Conservation (phyloP, 2,888 invertebrate genomes). For the Hemistola chrysoprasaria region DNA sequence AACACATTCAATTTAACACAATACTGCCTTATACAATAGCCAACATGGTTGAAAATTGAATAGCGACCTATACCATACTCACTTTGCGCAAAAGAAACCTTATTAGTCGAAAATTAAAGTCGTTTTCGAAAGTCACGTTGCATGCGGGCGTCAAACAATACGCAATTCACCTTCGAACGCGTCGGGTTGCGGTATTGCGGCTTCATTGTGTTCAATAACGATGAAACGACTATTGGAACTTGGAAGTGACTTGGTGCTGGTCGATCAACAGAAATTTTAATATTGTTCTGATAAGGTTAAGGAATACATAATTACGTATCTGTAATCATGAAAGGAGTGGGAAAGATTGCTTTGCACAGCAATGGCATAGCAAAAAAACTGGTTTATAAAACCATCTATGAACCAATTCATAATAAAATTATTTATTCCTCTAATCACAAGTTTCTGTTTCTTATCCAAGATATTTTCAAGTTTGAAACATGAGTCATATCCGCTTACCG, state of each 20-base stretch:
- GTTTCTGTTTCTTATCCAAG: background rate
- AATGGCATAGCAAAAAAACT: no score
- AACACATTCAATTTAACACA: slow-evolving; percentile 23
- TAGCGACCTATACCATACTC: slow-evolving; percentile 24
- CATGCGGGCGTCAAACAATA: slow-evolving; percentile 78
- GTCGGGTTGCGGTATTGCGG: slow-evolving; percentile 81
- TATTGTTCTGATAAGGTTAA: slow-evolving; percentile 46
- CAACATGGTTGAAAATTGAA: slow-evolving; percentile 41
- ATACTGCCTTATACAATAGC: slow-evolving; percentile 32
- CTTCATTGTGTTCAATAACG: slow-evolving; percentile 80
- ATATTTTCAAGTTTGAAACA: slow-evolving; percentile 2
- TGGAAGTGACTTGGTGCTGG: slow-evolving; percentile 64
- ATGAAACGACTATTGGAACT: slow-evolving; percentile 69
- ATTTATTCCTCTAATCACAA: background rate
- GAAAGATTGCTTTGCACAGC: no score
- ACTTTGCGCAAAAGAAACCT: slow-evolving; percentile 69
- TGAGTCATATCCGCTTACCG: slow-evolving; percentile 19
- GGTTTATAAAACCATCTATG: no score
- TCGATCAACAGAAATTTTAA: slow-evolving; percentile 60
- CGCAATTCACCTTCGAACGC: slow-evolving; percentile 81
- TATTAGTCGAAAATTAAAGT: slow-evolving; percentile 70
- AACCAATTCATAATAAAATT: background rate
- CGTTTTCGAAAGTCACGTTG: slow-evolving; percentile 72
- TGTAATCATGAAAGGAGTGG: no score
- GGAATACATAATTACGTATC: no score